Evolutionary conservation across 2,888 invertebrate species (phyloP).

Genomic region (Calameuta idolon): DNA sequence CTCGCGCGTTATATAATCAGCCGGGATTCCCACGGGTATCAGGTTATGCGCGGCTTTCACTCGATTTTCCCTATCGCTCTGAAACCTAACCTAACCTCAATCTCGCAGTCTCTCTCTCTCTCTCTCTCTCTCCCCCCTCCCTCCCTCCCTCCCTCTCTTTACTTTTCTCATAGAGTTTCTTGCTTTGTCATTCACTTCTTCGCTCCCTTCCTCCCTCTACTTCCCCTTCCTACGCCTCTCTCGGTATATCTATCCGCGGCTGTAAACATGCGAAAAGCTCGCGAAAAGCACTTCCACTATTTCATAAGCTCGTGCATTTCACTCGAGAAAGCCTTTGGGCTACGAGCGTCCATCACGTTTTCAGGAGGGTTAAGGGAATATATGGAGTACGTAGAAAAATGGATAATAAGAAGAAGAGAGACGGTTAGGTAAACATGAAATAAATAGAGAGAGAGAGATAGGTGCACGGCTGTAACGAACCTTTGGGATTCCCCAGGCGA

Average conservation of each 20-base stretch:
- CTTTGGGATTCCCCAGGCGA: not conserved
- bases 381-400: not conserved
- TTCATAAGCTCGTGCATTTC: not conserved
- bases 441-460: not conserved
- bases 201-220: not conserved
- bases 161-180: too few species aligned
- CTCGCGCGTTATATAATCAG: constrained; percentile 21
- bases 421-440: not conserved
- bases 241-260: not conserved
- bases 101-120: not conserved
- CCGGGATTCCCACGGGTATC: constrained; percentile 23
- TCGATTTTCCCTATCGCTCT: constrained; percentile 11
- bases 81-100: not conserved
- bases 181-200: too few species aligned
- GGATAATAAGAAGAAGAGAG: not conserved
- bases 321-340: not conserved
- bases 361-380: not conserved
- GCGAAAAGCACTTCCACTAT: not conserved
- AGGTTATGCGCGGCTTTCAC: constrained; percentile 15
- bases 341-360: not conserved
- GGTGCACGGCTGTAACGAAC: not conserved
- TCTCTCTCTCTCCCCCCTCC: not conserved
- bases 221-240: not conserved
- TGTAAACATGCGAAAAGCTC: not conserved
- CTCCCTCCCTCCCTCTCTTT: not conserved